Evolutionary conservation across 2,113 vertebrate species (phyloP), one percentile per base, ranked within the genome.

Genomic region (Onychostoma macrolepis): DNA sequence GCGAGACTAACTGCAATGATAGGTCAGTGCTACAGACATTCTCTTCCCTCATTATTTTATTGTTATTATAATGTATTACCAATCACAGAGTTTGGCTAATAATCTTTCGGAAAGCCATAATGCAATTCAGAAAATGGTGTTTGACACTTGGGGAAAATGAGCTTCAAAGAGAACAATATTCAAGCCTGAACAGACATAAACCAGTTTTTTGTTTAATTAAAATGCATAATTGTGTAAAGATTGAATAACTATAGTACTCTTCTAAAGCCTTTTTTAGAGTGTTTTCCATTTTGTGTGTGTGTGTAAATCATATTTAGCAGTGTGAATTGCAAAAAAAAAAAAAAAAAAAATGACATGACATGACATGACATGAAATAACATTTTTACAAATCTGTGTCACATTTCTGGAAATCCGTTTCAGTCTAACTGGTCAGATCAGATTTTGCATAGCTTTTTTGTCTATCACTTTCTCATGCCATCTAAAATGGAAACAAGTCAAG

Each of bases 21-120:
- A 43, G 36, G 71, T 10, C 38, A 75, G 38, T 41, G 24, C 15
- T 36, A 19, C 15, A 17, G 65, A 19, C 6, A 8, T 72, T 72
- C 0, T 21, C 38, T 36, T 19, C 3, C 30, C 15, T 3, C 17
- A 4, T 38, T 72, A 36, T 74, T 43, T 12, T 41, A 74, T 12
- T 74, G 21, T 74, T 74, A 71, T 38, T 4, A 75, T 75, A 75
- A 43, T 43, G 38, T 43, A 75, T 74, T 75, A 75, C 71, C 38
- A 43, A 24, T 75, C 38, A 72, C 36, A 75, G 38, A 75, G 11
- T 26, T 26, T 75, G 11, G 26, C 38, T 43, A 41, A 72, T 41
- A 26, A 75, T 75, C 71, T 26, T 75, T 15, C 2, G 11, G 19
- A 41, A 74, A 41, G 71, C 24, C 71, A 75, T 43, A 74, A 74